Evolutionary conservation across 1,140 invertebrate species (phyloP), one percentile per base, ranked within the genome.

Genomic region (Pissodes strobi): DNA sequence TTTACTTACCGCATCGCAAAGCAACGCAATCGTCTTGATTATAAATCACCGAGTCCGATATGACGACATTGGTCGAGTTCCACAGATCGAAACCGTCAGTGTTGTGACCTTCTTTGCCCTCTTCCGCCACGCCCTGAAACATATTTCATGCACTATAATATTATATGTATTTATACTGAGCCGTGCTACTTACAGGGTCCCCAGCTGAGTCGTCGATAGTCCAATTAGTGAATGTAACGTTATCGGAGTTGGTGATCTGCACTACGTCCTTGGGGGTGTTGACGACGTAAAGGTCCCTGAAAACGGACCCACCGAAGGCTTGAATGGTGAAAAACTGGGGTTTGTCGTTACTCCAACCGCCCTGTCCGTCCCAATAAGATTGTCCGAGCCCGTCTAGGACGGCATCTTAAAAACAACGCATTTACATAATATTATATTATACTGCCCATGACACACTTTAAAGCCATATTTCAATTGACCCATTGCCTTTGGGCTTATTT

Each of bases 21-120:
- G 49, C 38, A 4, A 64, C 55, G 22, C 66, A 68, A 30, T 64
- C 66, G 37, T 68, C 66, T 51, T 68, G 66, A 30, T 68, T 68
- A n/a, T 13, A 57, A 0, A 64, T 27, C 5, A 49, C 43, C 2
- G 38, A 58, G 23, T 63, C 23, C 10, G 49, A 21, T 8, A 68
- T 39, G 10, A 55, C 12, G n/a, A 68, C 55, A 19, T 64, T 64
- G 8, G 45, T 37, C 8, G 53, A 51, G 15, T 63, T 63, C 51
- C 41, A 43, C 13, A 68, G 38, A 25, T 62, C 60, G 25, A 68
- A 68, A 19, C 38, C 60, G 55, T 68, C 66, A 10, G 66, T 68
- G 21, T 68, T 59, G 18, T 52, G 38, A 3, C 45, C 66, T 38
- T 63, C 49, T 45, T 63, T 43, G 10, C 60, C 60, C 22, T 2